These are phyloP conservation scores for Colletes collaris DNA, from an alignment of 2,888 invertebrate species.

Conservation along the genomic window DNA sequence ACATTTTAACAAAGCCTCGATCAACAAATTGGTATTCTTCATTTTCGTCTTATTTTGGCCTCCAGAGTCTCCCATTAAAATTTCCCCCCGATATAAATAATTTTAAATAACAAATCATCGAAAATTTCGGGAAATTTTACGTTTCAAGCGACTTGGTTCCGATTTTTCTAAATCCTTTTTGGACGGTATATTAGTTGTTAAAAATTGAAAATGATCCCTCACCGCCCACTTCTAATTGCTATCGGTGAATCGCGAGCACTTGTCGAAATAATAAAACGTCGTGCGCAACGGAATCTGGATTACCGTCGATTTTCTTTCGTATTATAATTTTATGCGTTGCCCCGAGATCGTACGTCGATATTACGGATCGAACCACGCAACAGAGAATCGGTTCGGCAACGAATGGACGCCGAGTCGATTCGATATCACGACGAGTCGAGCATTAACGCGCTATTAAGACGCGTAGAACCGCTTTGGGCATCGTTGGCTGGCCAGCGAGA, in stretches of 20 bases:
- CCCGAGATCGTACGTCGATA: constrained; percentile 3
- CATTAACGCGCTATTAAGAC: constrained; percentile 50
- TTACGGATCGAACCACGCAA: too few relatives aligned
- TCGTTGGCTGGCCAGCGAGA: constrained; percentile 7
- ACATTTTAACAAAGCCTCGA: too few relatives aligned
- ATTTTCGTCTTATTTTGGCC: too few relatives aligned
- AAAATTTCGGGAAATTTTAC: too few relatives aligned
- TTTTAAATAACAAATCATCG: too few relatives aligned
- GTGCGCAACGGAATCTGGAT: constrained; percentile 32
- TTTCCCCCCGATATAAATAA: too few relatives aligned
- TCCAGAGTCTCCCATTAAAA: too few relatives aligned
- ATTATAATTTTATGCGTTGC: constrained; percentile 33
- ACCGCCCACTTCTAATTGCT: constrained; percentile 48
- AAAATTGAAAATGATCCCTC: constrained; percentile 31
- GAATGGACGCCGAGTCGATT: constrained; percentile 14
- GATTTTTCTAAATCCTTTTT: too few relatives aligned
- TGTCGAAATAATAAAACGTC: constrained; percentile 6
- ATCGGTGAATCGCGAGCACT: constrained; percentile 34
- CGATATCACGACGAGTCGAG: constrained; percentile 32
- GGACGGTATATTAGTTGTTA: constrained; percentile 15
- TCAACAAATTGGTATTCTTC: too few relatives aligned
- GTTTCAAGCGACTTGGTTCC: too few relatives aligned
- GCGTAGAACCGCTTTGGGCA: constrained; percentile 24
- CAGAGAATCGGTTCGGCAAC: not conserved
- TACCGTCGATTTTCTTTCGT: constrained; percentile 30